Conservation (phyloP, 2,888 invertebrate genomes). For the Augochlorella aurata region DNA sequence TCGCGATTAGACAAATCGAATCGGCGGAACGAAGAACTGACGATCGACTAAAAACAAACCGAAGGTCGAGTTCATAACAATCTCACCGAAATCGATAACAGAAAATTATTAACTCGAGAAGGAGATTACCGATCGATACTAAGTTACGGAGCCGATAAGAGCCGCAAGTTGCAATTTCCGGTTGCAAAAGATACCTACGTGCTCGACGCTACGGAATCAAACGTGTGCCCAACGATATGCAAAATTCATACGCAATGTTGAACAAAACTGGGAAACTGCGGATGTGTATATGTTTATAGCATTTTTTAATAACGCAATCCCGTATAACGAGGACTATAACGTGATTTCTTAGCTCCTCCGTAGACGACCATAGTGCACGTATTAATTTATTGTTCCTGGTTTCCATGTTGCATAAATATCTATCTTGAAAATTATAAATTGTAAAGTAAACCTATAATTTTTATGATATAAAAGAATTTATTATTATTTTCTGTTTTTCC, state of each 20-base stretch:
- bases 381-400: neutral
- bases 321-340: neutral
- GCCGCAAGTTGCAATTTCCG: neutral
- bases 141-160: neutral
- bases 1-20: neutral
- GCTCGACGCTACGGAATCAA: neutral
- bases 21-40: neutral
- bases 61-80: neutral
- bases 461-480: no score
- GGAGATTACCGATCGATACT: neutral
- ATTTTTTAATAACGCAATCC: neutral
- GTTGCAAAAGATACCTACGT: neutral
- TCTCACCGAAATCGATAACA: neutral
- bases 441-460: no score
- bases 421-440: no score
- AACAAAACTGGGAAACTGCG: neutral
- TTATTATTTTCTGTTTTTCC: no score
- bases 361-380: neutral
- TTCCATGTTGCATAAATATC: no score
- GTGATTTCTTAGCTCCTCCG: neutral
- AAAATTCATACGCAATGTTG: neutral
- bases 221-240: neutral
- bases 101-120: neutral
- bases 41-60: neutral
- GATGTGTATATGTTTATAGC: neutral